Conservation (phyloP, 1,140 invertebrate genomes). For the Penaeus japonicus region DNA sequence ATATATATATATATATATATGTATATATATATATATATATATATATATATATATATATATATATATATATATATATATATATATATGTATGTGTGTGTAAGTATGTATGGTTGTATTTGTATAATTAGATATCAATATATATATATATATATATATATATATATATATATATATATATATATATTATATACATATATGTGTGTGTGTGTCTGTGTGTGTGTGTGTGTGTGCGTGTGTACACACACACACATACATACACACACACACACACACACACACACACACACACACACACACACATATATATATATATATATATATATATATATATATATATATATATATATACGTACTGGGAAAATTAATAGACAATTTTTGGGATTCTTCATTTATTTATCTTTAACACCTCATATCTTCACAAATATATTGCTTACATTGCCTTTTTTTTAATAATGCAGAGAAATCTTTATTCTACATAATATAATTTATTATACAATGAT, state of each 20-base stretch:
- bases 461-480: too few species aligned
- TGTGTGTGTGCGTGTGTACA: background rate
- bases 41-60: background rate
- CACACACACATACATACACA: background rate
- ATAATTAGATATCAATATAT: background rate
- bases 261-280: background rate
- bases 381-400: too few species aligned
- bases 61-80: background rate
- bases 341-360: background rate
- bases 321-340: background rate
- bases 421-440: too few species aligned
- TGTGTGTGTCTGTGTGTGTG: background rate
- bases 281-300: background rate
- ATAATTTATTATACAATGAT: too few species aligned
- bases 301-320: background rate
- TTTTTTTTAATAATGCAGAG: too few species aligned
- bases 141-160: conserved; percentile 11
- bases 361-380: too few species aligned
- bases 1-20: background rate
- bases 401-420: too few species aligned
- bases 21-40: background rate
- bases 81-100: background rate
- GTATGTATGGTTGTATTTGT: background rate
- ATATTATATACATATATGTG: background rate
- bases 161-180: background rate